Evolutionary conservation across 2,113 vertebrate genomes (phyloP), one percentile per base, ranked within the genome.

Genomic region (Gallinago media): DNA sequence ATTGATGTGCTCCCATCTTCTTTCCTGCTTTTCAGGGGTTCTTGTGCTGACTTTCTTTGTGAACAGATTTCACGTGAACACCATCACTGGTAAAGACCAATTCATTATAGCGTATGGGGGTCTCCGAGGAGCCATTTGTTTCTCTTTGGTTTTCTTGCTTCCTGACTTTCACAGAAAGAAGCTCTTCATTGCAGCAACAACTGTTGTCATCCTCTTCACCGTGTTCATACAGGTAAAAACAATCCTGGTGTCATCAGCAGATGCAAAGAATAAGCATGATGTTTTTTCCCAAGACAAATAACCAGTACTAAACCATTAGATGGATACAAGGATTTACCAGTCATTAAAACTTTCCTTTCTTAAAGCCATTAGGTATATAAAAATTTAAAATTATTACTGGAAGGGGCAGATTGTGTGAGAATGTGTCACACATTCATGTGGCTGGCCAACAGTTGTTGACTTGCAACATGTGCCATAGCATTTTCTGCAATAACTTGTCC

Each of bases 81-180:
- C 97, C 2, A 97, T 98, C 81, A 98, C 98, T 38, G 97, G 97
- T 63, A 98, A 99, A 79, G 98, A 99, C 76, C 98, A 98, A 80
- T 99, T 99, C 96, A 99, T 98, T 91, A 99, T 99, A 2, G 98
- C 98, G 3, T 99, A 98, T 0, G 98, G 98, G 14, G 98, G 98
- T 25, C 97, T 99, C 40, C 96, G 98, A 38, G 98, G 98, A 21
- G 98, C 98, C 54, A 99, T 99, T 93, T 99, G 98, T 52, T 99
- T 99, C 96, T 99, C 98, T 11, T 89, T 99, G 78, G 98, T 99
- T 66, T 99, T 98, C 91, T 94, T 99, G 79, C 98, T 99, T 6
- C 98, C 98, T 3, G 98, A 99, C 49, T 99, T 99, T 49, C 98
- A 92, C 36, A 98, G 98, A 83, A 99, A 99, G 93, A 98, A 98